Conservation (phyloP, 2,797 vertebrate species). For the Sphenodon punctatus region DNA sequence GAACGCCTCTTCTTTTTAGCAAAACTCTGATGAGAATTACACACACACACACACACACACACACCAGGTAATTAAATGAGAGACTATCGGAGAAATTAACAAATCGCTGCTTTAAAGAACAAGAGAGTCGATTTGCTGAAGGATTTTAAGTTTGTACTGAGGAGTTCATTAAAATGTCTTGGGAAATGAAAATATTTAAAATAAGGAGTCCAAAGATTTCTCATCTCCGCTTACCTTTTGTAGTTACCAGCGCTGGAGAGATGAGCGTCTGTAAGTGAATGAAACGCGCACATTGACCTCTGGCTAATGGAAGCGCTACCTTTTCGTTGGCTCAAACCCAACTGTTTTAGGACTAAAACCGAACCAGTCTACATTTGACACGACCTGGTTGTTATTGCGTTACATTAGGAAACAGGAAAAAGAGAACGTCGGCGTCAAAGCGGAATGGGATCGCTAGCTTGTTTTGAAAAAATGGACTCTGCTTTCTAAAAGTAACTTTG, state of each 20-base stretch:
- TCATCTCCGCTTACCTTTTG: fast-evolving
- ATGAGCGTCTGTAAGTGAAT: fast-evolving
- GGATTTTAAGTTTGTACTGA: background rate
- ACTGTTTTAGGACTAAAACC: background rate
- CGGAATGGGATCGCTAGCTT: no score
- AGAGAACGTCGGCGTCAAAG: no score
- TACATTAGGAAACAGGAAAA: background rate
- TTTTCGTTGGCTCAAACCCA: background rate
- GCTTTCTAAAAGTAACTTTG: background rate
- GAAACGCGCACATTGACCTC: background rate
- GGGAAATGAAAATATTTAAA: background rate
- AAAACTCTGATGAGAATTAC: no score
- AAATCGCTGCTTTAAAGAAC: background rate
- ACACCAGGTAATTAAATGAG: no score
- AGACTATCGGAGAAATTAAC: no score
- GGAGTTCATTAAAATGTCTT: background rate
- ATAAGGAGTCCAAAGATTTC: background rate
- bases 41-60: no score
- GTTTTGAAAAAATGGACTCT: background rate
- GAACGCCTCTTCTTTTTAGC: background rate
- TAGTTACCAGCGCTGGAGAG: background rate
- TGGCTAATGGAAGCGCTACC: background rate
- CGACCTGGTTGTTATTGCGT: background rate
- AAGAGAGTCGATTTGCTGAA: background rate
- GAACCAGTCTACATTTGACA: background rate